These are phyloP conservation scores for Rallus limicola DNA, from an alignment of 2,113 vertebrate species.

Conservation along the genomic window DNA sequence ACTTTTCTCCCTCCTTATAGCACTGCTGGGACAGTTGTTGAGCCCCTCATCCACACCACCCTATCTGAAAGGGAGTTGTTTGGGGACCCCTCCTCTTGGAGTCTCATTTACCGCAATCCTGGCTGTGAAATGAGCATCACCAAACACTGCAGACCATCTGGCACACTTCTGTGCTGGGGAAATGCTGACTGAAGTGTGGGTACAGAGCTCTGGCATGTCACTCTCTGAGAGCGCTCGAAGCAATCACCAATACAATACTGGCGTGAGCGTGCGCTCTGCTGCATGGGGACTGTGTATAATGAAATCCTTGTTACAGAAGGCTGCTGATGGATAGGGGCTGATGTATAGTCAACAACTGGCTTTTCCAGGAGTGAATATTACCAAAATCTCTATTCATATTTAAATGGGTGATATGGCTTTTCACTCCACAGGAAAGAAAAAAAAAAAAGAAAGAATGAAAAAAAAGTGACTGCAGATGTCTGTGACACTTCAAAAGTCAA, in stretches of 20 bases:
- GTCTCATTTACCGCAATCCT: background rate
- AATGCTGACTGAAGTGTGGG: background rate
- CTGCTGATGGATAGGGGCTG: background rate
- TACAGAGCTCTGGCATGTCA: background rate
- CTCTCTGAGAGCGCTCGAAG: rapidly evolving
- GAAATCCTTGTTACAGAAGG: constrained; percentile 1
- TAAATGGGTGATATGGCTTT: background rate
- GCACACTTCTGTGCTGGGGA: background rate
- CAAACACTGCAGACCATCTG: constrained; percentile 17
- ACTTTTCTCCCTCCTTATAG: background rate
- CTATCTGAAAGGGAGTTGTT: background rate
- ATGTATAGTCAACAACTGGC: background rate
- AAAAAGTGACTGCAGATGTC: background rate
- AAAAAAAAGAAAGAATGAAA: background rate
- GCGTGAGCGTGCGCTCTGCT: background rate
- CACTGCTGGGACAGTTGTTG: rapidly evolving
- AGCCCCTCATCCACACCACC: background rate
- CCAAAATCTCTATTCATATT: constrained; percentile 13
- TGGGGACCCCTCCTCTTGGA: background rate
- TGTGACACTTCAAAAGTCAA: constrained; percentile 31
- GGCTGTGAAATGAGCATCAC: background rate
- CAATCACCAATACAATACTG: background rate
- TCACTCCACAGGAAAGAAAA: background rate
- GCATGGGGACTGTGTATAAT: background rate
- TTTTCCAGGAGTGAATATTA: background rate